Percentiles rank a stretch among this genome's conserved stretches.
phyloP scores from a whole-genome alignment of 2,113 vertebrate species.

The Spermophilus dauricus region DNA sequence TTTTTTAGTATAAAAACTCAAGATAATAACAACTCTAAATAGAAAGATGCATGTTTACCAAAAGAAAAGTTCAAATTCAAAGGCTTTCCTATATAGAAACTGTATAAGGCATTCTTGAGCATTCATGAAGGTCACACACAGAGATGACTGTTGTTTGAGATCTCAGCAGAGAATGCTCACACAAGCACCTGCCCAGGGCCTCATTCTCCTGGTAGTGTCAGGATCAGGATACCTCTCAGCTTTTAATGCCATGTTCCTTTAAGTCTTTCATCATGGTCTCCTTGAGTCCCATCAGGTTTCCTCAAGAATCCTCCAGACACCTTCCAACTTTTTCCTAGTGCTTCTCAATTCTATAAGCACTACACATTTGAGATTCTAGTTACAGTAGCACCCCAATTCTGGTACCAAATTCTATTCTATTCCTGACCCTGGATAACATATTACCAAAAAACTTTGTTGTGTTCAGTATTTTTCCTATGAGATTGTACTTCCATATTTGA shows the following conservation, averaged over 20 bases:
- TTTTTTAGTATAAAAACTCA: not conserved
- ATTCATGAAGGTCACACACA: not conserved
- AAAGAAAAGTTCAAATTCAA: not conserved
- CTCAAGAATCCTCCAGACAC: not conserved
- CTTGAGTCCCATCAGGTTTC: not conserved
- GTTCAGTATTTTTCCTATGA: not conserved
- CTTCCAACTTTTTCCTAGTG: not conserved
- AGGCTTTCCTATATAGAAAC: not conserved
- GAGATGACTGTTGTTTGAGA: not conserved
- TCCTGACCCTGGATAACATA: not conserved
- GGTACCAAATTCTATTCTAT: not conserved
- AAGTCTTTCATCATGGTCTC: not conserved
- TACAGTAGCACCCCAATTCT: not conserved
- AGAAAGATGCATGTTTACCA: not conserved
- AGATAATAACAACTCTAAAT: slow-evolving; percentile 3
- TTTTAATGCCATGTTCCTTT: not conserved
- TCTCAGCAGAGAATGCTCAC: not conserved
- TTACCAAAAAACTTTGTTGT: not conserved
- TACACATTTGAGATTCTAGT: not conserved
- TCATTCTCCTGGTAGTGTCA: accelerated
- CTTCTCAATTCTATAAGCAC: not conserved
- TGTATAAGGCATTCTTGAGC: not conserved
- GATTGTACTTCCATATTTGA: not conserved
- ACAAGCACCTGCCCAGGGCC: not conserved
- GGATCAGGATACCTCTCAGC: not conserved